A percentile compares a stretch with the other conserved stretches of the same genome.
Conservation (phyloP, 2,113 vertebrate species). For the Atractosteus spatula region DNA sequence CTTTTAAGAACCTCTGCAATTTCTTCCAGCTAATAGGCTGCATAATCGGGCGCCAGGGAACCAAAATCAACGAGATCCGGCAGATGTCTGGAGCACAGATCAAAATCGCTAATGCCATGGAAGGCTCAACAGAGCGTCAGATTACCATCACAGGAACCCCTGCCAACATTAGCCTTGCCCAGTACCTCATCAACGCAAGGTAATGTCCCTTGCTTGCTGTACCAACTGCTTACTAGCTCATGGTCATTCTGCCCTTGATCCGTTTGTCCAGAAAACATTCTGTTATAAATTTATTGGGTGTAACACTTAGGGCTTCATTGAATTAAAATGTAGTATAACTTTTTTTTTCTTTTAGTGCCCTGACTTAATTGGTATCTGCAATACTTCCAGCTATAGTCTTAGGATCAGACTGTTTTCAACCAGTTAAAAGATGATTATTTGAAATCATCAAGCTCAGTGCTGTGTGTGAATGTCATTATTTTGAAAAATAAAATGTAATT, state of each 20-base stretch:
- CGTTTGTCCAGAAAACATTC: neutral
- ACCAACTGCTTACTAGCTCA: slow-evolving; percentile 6
- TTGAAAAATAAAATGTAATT: too few species aligned
- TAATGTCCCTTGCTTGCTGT: slow-evolving; percentile 47
- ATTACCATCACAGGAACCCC: slow-evolving; percentile 98
- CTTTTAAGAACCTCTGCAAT: slow-evolving; percentile 40
- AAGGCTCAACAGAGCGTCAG: slow-evolving; percentile 95
- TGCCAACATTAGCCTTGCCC: slow-evolving; percentile 97
- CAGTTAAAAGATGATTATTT: too few species aligned
- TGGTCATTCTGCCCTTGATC: neutral
- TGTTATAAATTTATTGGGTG: neutral
- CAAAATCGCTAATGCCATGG: slow-evolving; percentile 96
- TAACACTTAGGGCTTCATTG: too few species aligned
- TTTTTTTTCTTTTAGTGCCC: too few species aligned
- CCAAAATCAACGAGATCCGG: slow-evolving; percentile 99
- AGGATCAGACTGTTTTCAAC: too few species aligned
- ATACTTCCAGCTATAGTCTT: too few species aligned
- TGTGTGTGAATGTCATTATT: too few species aligned
- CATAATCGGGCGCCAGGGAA: slow-evolving; percentile 98
- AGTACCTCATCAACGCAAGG: slow-evolving; percentile 99
- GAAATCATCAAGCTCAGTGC: too few species aligned
- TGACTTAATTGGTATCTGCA: too few species aligned
- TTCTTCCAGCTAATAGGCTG: slow-evolving; percentile 96
- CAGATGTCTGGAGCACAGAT: slow-evolving; percentile 99
- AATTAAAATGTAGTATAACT: too few species aligned